Percentiles rank a stretch among this genome's conserved stretches.
These are phyloP conservation scores for Rhagophthalmus giganteus DNA, from an alignment of 2,888 invertebrate species.

Conservation along the genomic window DNA sequence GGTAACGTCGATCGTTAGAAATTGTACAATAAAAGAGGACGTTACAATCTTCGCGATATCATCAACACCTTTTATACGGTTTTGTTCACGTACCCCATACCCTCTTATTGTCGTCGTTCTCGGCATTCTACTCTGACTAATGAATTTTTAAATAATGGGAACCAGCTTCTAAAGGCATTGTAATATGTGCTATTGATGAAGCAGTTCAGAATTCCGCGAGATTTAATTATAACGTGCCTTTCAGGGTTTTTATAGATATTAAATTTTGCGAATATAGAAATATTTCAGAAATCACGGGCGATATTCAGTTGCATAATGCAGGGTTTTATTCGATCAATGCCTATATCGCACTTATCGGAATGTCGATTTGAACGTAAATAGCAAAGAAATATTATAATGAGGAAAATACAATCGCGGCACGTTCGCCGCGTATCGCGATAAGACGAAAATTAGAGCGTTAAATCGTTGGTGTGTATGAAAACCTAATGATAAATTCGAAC, in stretches of 20 bases:
- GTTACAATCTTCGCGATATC: constrained; percentile 29
- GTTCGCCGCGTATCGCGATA: too few species aligned
- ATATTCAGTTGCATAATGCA: neutral
- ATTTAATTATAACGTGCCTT: constrained; percentile 36
- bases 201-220: constrained; percentile 37
- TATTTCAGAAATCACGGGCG: too few species aligned
- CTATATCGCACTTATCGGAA: too few species aligned
- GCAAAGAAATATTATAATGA: too few species aligned
- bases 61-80: constrained; percentile 28
- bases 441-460: too few species aligned
- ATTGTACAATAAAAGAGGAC: constrained; percentile 15
- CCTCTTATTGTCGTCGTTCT: constrained; percentile 23
- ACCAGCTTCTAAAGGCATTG: constrained; percentile 37
- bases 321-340: too few species aligned
- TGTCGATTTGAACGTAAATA: too few species aligned
- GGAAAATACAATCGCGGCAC: too few species aligned
- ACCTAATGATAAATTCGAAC: too few species aligned
- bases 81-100: constrained; percentile 24
- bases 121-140: constrained; percentile 33
- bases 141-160: constrained; percentile 40
- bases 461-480: too few species aligned
- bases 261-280: constrained; percentile 12
- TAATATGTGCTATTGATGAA: constrained; percentile 39
- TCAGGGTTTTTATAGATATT: constrained; percentile 24
- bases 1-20: constrained; percentile 8